Evolutionary conservation across 2,113 vertebrate species (phyloP).

Genomic region (Hemicordylus capensis): DNA sequence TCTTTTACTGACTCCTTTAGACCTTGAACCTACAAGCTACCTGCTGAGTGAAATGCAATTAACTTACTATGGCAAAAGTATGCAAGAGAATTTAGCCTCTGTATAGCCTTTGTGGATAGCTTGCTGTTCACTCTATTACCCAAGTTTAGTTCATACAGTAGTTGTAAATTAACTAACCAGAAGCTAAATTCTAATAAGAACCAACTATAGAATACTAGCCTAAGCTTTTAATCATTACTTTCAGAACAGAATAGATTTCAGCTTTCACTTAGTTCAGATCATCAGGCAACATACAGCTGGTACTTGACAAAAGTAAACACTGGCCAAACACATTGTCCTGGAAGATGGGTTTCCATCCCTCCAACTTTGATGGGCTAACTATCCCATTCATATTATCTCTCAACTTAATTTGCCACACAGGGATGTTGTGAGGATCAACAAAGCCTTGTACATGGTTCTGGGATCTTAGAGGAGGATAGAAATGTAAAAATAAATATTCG

Average conservation of each 20-base stretch:
- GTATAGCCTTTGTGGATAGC: conserved; percentile 1
- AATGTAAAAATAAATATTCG: too few species aligned
- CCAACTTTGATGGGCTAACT: not conserved
- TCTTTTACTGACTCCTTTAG: conserved; percentile 38
- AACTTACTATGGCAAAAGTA: conserved; percentile 40
- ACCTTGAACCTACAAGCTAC: conserved; percentile 49
- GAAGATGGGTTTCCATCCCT: not conserved
- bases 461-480: too few species aligned
- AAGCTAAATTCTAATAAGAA: conserved; percentile 20
- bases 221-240: not conserved
- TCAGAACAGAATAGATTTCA: not conserved
- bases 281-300: not conserved
- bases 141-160: not conserved
- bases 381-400: not conserved
- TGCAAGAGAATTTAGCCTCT: conserved; percentile 18
- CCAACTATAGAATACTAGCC: conserved; percentile 27
- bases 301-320: not conserved
- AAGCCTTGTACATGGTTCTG: too few species aligned
- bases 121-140: fast-evolving
- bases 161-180: not conserved
- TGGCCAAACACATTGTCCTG: not conserved
- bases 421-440: too few species aligned
- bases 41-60: conserved; percentile 70
- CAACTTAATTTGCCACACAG: too few species aligned
- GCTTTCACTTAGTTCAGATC: not conserved